These are phyloP conservation scores for Panopea generosa DNA, from an alignment of 2,888 invertebrate species.

Conservation along the genomic window DNA sequence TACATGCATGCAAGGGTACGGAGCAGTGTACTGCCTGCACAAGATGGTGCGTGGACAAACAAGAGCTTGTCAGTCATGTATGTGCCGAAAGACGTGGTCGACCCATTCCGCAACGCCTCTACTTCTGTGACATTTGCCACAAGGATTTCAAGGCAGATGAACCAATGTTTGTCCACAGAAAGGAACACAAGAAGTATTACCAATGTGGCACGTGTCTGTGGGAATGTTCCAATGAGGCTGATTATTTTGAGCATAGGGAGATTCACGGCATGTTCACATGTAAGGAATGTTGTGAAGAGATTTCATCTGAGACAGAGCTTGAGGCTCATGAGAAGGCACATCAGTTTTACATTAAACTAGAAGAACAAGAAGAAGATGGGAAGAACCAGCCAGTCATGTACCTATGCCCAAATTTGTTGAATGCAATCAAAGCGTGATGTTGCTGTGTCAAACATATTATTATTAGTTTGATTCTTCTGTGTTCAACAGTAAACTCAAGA, in stretches of 20 bases:
- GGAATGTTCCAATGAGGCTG: slow-evolving; percentile 41
- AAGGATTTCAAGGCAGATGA: slow-evolving; percentile 56
- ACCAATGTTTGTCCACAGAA: slow-evolving; percentile 52
- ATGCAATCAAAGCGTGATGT: slow-evolving; percentile 39
- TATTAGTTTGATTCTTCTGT: not conserved
- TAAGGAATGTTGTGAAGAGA: slow-evolving; percentile 51
- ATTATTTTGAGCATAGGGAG: slow-evolving; percentile 56
- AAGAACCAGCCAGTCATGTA: slow-evolving; percentile 44
- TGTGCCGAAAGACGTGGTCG: slow-evolving; percentile 31
- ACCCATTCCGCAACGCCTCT: slow-evolving; percentile 30
- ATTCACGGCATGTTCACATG: slow-evolving; percentile 49
- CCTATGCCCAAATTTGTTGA: slow-evolving; percentile 50
- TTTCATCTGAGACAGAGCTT: slow-evolving; percentile 39
- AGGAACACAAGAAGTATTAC: slow-evolving; percentile 55
- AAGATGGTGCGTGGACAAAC: slow-evolving; percentile 47
- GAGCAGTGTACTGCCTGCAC: slow-evolving; percentile 40
- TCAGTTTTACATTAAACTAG: slow-evolving; percentile 53
- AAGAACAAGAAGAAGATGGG: slow-evolving; percentile 41
- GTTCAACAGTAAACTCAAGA: too few relatives aligned
- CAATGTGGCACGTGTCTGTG: slow-evolving; percentile 49
- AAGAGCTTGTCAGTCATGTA: slow-evolving; percentile 45
- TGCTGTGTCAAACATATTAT: too few relatives aligned
- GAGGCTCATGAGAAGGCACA: slow-evolving; percentile 54
- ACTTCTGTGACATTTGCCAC: slow-evolving; percentile 59
- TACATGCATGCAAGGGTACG: slow-evolving; percentile 45